Conservation (phyloP, 2,113 vertebrate genomes). For the Ophthalmolycus amberensis region DNA sequence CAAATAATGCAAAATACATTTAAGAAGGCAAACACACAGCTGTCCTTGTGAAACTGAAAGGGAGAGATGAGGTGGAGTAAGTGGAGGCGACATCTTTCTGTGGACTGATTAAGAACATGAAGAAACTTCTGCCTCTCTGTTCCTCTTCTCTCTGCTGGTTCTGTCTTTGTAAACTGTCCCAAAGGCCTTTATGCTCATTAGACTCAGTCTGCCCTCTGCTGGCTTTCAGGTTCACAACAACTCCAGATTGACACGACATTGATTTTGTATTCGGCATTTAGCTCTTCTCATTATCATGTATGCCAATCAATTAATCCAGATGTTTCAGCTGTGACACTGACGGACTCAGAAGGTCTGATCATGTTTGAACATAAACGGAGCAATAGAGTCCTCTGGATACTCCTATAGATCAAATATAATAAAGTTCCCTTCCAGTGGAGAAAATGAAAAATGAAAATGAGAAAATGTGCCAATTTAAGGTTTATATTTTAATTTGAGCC, state of each 20-base stretch:
- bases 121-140: background rate
- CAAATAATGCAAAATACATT: conserved; percentile 35
- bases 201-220: conserved; percentile 44
- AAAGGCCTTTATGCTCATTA: background rate
- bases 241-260: background rate
- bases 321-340: background rate
- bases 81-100: background rate
- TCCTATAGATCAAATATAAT: too few species aligned
- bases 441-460: too few species aligned
- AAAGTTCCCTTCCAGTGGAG: too few species aligned
- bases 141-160: background rate
- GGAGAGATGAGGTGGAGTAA: background rate
- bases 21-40: background rate
- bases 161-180: background rate
- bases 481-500: too few species aligned
- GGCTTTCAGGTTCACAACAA: conserved; percentile 3
- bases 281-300: background rate
- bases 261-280: background rate
- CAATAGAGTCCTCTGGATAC: too few species aligned
- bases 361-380: too few species aligned
- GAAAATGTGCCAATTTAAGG: too few species aligned
- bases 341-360: too few species aligned
- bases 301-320: too few species aligned
- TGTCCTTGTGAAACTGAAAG: conserved; percentile 49
- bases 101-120: background rate